Evolutionary conservation across 2,797 vertebrate genomes (phyloP), one percentile per base, ranked within the genome.

Genomic region (Cryptoblepharus egeriae): DNA sequence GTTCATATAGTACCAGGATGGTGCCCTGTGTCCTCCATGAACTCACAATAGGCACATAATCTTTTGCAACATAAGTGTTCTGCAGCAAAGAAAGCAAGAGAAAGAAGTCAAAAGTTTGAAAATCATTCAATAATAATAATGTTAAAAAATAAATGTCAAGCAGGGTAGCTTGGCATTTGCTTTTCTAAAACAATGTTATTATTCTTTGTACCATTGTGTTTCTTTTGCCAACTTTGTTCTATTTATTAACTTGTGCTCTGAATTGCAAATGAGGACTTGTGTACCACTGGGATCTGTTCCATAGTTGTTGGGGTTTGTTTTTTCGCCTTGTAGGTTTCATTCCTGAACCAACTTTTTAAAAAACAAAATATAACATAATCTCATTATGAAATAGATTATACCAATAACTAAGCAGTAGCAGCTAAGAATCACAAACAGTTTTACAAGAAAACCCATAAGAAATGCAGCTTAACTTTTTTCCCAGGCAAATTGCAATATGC

Each of bases 301-400:
- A 2, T 2, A 0, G 1, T 45, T 24, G 3, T 72, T 86, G 57
- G 15, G 3, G 61, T 0, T 69, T 72, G 37, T 24, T 75, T 88
- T 79, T 55, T 69, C 52, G 8, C 12, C 16, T 68, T 2, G 37
- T 71, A 86, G 1, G 57, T 70, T 16, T 1, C 67, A 13, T 63
- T 86, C 92, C 42, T 55, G 75, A 3, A 76, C 3, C 69, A 30
- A 72, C 71, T 18, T 2, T 32, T 12, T 12, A 8, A n/a, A n/a
- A n/a, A n/a, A 28, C 37, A 87, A 93, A 93, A 89, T 70, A 37
- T 79, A 92, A 30, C 5, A 72, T 79, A 90, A 72, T 37, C 15
- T 79, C 73, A 63, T 69, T 83, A 61, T 77, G 6, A 88, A 91
- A 28, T 0, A 91, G 86, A 88, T 84, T 74, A 76, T 79, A 3